Base-by-base conservation (phyloP, 2,113 vertebrate genomes). In the Clarias gariepinus region DNA sequence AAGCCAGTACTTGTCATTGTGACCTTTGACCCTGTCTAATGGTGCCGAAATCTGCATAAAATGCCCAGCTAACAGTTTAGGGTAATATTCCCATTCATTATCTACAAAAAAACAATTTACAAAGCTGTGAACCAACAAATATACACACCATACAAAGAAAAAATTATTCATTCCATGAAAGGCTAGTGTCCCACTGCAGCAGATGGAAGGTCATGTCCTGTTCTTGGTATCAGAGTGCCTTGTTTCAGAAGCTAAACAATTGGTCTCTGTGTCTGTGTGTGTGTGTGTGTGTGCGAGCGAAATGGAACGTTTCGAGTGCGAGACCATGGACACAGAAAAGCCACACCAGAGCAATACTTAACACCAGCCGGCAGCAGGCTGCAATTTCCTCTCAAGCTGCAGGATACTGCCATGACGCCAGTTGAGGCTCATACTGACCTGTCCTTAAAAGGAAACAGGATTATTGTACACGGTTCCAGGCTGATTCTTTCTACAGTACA, bases 241-340 rank as follows among this genome's bases (percentile, higher is more conserved):
- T 57, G 80, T 83, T 66, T 69, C n/a, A 84, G 55, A 6, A 60
- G 33, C 47, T 60, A 57, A 87, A 83, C 86, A 87, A 87, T 77
- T 77, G n/a, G 80, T 30, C 58, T 77, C 33, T 81, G 23, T 77
- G 73, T 77, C 23, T 16, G 41, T 74, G 71, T 12, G 71, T 47
- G 71, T 71, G 68, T 71, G 30, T 71, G 68, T 10, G 68, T 69
- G 66, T 69, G 68, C 19, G 33, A 1, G 28, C 7, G 16, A 3
- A 52, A 36, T 55, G 69, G 69, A 83, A 57, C 9, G 69, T 64
- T 13, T 28, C 41, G 41, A 69, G 80, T 53, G 25, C 8, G 55
- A 64, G 41, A 52, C 16, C 18, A 60, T 4, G 0, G 30, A 76
- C 19, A 10, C 41, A 18, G 58, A n/a, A 68, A 68, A 73, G 60